phyloP scores from a whole-genome alignment of 2,888 invertebrate species.

The Drosophila pseudotakahashii region DNA sequence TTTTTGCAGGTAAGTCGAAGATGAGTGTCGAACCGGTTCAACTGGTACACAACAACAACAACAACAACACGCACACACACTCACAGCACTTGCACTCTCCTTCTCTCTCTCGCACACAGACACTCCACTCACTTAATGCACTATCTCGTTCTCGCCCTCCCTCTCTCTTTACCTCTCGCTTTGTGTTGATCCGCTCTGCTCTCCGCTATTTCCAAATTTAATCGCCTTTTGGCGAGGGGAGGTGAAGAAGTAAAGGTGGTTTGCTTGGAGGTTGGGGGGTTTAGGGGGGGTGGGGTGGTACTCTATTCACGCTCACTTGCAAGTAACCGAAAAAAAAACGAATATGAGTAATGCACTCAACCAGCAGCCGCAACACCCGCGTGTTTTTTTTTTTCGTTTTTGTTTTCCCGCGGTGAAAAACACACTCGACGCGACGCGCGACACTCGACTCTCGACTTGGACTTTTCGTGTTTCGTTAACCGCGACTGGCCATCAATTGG shows the following conservation, averaged over 20 bases:
- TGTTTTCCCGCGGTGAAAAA: neutral
- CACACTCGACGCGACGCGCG: slow-evolving; percentile 1
- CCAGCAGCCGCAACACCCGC: slow-evolving; percentile 2
- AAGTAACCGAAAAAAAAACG: slow-evolving; percentile 44
- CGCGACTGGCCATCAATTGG: slow-evolving; percentile 4
- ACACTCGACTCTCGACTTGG: neutral
- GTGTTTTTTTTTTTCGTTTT: neutral
- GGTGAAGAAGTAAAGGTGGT: neutral
- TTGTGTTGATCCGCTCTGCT: slow-evolving; percentile 3
- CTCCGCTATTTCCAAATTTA: slow-evolving; percentile 2
- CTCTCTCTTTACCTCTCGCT: slow-evolving; percentile 47
- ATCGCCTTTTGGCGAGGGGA: slow-evolving; percentile 1
- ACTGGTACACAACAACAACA: slow-evolving; percentile 55
- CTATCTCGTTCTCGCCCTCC: slow-evolving; percentile 1
- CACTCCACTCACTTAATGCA: slow-evolving; percentile 1
- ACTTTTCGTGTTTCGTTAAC: slow-evolving; percentile 8
- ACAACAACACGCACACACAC: neutral
- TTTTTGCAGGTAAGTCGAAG: slow-evolving; percentile 44
- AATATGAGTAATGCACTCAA: slow-evolving; percentile 14
- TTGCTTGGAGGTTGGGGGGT: neutral
- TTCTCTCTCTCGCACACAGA: neutral
- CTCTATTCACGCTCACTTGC: slow-evolving; percentile 50
- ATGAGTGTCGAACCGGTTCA: slow-evolving; percentile 62
- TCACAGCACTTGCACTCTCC: slow-evolving; percentile 12
- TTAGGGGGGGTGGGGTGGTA: neutral